Percentiles rank a stretch among this genome's conserved stretches.
These are phyloP conservation scores for Clunio marinus DNA, from an alignment of 2,888 invertebrate species.

Conservation along the genomic window DNA sequence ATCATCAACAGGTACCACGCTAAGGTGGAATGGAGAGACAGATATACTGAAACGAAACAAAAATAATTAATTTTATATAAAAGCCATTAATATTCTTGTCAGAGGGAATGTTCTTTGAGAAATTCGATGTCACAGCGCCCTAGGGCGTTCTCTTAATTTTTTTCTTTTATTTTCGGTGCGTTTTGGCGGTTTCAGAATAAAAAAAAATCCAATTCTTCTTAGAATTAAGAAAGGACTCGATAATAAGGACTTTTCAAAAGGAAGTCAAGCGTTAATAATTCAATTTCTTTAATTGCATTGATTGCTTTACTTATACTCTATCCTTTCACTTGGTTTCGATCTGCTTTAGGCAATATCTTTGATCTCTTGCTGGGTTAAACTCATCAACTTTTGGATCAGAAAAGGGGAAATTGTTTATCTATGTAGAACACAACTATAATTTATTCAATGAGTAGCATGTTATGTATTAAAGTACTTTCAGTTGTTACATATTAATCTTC, in stretches of 20 bases:
- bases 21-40: neutral
- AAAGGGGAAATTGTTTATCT: too few relatives aligned
- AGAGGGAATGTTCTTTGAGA: conserved; percentile 33
- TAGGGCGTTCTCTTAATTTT: conserved; percentile 34
- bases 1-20: conserved; percentile 34
- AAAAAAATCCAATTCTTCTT: neutral
- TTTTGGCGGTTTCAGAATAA: conserved; percentile 29
- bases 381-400: too few relatives aligned
- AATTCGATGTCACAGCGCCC: conserved; percentile 38
- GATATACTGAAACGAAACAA: neutral
- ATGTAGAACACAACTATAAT: too few relatives aligned
- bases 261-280: conserved; percentile 18
- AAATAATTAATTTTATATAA: conserved; percentile 39
- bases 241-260: conserved; percentile 3
- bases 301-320: neutral
- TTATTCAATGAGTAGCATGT: too few relatives aligned
- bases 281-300: conserved; percentile 12
- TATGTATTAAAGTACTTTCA: too few relatives aligned
- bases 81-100: conserved; percentile 40
- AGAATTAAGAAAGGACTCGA: conserved; percentile 5
- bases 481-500: too few relatives aligned
- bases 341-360: neutral
- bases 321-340: neutral
- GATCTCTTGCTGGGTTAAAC: too few relatives aligned
- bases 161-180: conserved; percentile 8